A percentile compares a stretch with the other conserved stretches of the same genome.
Evolutionary conservation across 2,797 vertebrate genomes (phyloP).

Genomic region (Cyprinella venusta): DNA sequence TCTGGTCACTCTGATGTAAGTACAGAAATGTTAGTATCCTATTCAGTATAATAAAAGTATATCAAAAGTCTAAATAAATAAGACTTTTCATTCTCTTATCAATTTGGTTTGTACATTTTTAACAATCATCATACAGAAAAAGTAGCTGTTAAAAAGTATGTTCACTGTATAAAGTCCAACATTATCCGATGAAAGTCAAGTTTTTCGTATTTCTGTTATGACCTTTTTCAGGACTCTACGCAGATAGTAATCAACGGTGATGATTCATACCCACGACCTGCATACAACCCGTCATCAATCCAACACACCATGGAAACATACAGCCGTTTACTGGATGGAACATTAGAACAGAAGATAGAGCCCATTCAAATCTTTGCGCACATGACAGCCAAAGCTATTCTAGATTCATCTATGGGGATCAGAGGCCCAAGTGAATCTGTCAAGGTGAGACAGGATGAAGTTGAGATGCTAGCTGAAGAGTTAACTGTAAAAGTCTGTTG

Average conservation of each 20-base stretch:
- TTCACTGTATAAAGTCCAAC: not conserved
- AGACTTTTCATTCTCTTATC: not conserved
- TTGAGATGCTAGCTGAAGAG: slow-evolving; percentile 63
- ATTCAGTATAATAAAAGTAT: not conserved
- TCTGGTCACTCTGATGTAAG: slow-evolving; percentile 40
- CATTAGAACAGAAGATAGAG: slow-evolving; percentile 31
- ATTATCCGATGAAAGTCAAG: not conserved
- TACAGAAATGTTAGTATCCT: not conserved
- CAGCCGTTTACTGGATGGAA: slow-evolving; percentile 34
- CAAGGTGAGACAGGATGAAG: slow-evolving; percentile 11
- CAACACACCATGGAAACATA: slow-evolving; percentile 54
- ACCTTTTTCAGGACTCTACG: slow-evolving; percentile 60
- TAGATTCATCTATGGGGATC: slow-evolving; percentile 55
- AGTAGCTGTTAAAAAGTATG: not conserved
- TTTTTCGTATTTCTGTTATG: not conserved
- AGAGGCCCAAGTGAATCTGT: slow-evolving; percentile 12
- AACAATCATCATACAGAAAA: not conserved
- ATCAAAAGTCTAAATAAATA: not conserved
- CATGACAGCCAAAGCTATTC: slow-evolving; percentile 66
- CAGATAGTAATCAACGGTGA: slow-evolving; percentile 52
- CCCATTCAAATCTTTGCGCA: slow-evolving; percentile 65
- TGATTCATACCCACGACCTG: slow-evolving; percentile 43
- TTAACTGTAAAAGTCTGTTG: slow-evolving; percentile 60
- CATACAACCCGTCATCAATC: slow-evolving; percentile 54
- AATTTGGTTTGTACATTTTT: not conserved